These are phyloP conservation scores for Petromus typicus DNA, from an alignment of 2,113 vertebrate species.

Conservation along the genomic window DNA sequence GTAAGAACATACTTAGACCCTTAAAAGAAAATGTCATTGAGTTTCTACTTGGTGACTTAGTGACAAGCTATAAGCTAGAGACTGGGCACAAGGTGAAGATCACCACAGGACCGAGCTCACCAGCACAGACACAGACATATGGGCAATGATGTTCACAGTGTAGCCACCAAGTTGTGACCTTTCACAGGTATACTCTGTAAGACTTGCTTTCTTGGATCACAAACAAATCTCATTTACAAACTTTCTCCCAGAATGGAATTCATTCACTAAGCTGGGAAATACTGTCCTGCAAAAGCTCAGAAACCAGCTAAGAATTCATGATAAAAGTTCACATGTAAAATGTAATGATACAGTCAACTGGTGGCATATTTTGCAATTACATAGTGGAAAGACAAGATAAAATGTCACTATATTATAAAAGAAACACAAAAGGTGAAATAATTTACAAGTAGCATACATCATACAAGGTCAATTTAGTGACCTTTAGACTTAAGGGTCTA, in stretches of 20 bases:
- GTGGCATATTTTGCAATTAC: background rate
- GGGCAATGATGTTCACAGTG: background rate
- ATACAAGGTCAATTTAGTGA: background rate
- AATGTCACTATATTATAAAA: background rate
- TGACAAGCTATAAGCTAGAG: background rate
- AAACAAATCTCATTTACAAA: background rate
- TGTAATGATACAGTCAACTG: background rate
- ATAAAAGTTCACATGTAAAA: constrained; percentile 31
- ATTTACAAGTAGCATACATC: background rate
- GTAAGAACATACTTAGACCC: background rate
- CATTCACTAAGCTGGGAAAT: background rate
- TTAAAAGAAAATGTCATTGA: constrained; percentile 18
- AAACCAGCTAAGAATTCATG: background rate
- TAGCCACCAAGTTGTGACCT: background rate
- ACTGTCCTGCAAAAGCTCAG: background rate
- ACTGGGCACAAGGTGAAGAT: background rate
- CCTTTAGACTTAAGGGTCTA: too few relatives aligned
- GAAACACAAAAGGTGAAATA: background rate
- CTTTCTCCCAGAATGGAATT: background rate
- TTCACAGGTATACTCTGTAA: background rate
- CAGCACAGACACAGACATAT: background rate
- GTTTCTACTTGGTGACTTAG: background rate
- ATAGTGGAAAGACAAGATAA: background rate
- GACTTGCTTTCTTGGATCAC: background rate
- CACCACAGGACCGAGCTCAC: background rate